Evolutionary conservation across 1,140 invertebrate genomes (phyloP), one percentile per base, ranked within the genome.

Genomic region (Steinernema feltiae): DNA sequence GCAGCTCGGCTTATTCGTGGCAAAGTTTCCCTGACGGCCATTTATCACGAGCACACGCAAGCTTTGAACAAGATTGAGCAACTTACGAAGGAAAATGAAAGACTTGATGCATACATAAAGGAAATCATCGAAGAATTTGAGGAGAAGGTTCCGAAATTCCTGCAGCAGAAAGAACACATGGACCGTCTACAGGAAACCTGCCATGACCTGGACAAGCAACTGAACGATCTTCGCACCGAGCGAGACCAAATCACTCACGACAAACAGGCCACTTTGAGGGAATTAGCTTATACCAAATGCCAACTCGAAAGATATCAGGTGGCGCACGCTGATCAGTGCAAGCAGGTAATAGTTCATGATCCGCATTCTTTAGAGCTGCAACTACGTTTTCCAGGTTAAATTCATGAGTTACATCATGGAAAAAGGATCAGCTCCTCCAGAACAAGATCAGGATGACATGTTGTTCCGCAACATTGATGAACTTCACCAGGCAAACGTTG

Each of bases 381-480:
- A 7, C 41, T n/a, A 12, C 41, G 7, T 46, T 46, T 46, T 12
- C n/a, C 41, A 46, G 41, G 53, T 63, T 3, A 63, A 63, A 27
- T 17, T 63, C 12, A 7, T 63, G 2, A 63, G 7, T 21, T 63
- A 63, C 24, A 15, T 63, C 3, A 12, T 63, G 2, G 53, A 63
- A 21, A 63, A 63, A 21, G 53, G 53, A 41, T 18, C 35, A 41
- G 35, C n/a, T n/a, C 35, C 35, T 41, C 35, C 35, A 63, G 53
- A 63, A 17, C 12, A 63, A 63, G 24, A 15, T 15, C 7, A 63
- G 53, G 53, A 63, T 27, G 53, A 63, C 3, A 7, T 63, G 12
- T 21, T 63, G 53, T 63, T 63, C 53, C 53, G 24, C 12, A 63
- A 63, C 53, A 63, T 63, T 63, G 53, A 63, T n/a, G 53, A 63